These are phyloP conservation scores for Encarsia formosa DNA, from an alignment of 2,888 invertebrate genomes.

Conservation along the genomic window DNA sequence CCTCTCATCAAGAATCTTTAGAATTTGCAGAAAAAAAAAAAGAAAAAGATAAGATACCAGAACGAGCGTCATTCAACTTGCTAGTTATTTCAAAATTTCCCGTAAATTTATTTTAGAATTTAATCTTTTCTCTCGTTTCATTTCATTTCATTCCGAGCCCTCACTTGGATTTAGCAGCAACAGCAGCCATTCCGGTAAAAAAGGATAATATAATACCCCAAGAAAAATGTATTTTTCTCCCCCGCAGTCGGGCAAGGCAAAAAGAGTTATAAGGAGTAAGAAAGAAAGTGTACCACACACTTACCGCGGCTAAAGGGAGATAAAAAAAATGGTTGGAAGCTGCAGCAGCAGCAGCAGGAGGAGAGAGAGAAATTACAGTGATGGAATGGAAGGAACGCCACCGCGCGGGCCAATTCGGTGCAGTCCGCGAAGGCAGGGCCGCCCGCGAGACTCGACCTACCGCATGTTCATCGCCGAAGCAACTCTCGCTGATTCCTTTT, in stretches of 20 bases:
- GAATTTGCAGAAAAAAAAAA: too few relatives aligned
- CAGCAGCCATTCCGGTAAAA: too few relatives aligned
- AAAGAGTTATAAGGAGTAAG: too few relatives aligned
- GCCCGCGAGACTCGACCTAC: conserved; percentile 26
- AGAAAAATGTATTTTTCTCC: too few relatives aligned
- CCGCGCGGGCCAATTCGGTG: conserved; percentile 6
- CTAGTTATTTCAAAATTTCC: not conserved
- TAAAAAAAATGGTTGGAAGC: conserved; percentile 7
- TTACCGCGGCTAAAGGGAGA: not conserved
- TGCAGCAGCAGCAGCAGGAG: too few relatives aligned
- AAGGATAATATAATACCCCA: too few relatives aligned
- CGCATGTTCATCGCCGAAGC: conserved; percentile 21
- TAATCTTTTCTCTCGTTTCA: conserved; percentile 8
- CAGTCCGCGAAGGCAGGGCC: conserved; percentile 17
- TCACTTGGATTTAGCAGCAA: too few relatives aligned
- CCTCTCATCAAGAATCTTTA: too few relatives aligned
- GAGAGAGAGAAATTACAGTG: conserved; percentile 14
- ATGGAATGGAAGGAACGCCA: conserved; percentile 6
- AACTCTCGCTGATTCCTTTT: conserved; percentile 12
- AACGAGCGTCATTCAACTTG: too few relatives aligned
- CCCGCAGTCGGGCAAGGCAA: too few relatives aligned
- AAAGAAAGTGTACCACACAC: not conserved
- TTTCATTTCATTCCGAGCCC: conserved; percentile 16
- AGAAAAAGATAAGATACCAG: too few relatives aligned
- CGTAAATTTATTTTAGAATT: conserved; percentile 1